phyloP scores from a whole-genome alignment of 2,888 invertebrate species.

The Seladonia tumulorum region DNA sequence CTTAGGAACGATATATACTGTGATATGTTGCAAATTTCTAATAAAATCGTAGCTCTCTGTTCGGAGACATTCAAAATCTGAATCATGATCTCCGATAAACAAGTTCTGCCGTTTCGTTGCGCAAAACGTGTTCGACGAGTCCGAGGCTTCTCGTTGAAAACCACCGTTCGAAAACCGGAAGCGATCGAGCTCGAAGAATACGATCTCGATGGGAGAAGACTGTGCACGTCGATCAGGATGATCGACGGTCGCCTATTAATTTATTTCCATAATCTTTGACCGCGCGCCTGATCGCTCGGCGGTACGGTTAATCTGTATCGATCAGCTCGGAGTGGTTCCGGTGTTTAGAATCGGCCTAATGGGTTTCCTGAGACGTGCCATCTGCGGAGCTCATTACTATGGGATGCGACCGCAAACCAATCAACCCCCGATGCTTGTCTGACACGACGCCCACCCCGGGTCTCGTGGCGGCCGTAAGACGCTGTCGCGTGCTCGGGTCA shows the following conservation, averaged over 20 bases:
- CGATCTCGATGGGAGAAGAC: not conserved
- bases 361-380: constrained; percentile 83
- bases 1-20: no score
- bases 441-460: constrained; percentile 64
- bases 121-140: not conserved
- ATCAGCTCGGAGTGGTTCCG: constrained; percentile 57
- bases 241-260: constrained; percentile 28
- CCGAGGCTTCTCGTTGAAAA: no score
- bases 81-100: not conserved
- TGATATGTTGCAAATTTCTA: no score
- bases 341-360: constrained; percentile 80
- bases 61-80: not conserved
- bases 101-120: not conserved
- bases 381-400: constrained; percentile 83
- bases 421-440: constrained; percentile 77
- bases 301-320: constrained; percentile 59
- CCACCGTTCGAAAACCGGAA: not conserved
- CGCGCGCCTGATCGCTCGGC: constrained; percentile 9
- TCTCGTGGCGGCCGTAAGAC: constrained; percentile 78
- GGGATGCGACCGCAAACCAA: constrained; percentile 84
- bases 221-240: constrained; percentile 15
- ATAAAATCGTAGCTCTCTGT: not conserved
- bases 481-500: constrained; percentile 60
- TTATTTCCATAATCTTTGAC: constrained; percentile 53
- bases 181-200: not conserved